Conservation (phyloP, 2,888 invertebrate genomes). For the Periphyllus acericola region DNA sequence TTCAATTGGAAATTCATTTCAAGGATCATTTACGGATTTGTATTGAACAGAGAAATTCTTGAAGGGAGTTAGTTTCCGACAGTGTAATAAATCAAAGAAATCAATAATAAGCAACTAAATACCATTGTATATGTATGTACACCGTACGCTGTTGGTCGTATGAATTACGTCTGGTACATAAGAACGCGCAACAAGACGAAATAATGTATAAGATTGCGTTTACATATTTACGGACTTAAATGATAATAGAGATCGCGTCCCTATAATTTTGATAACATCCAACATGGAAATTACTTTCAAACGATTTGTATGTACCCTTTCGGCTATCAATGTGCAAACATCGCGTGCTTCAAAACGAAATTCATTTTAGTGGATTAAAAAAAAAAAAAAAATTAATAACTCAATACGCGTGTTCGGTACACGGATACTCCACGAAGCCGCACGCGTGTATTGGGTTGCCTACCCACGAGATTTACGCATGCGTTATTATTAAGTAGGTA, state of each 20-base stretch:
- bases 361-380: background rate
- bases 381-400: background rate
- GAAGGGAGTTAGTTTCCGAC: background rate
- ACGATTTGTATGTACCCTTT: background rate
- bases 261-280: background rate
- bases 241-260: background rate
- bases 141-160: background rate
- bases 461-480: background rate
- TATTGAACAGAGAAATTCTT: background rate
- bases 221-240: background rate
- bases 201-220: background rate
- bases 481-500: background rate
- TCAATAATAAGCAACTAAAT: background rate
- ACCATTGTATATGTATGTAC: background rate
- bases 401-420: background rate
- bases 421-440: background rate
- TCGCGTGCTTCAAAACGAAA: too few relatives aligned
- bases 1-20: conserved; percentile 32
- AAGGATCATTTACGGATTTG: conserved; percentile 1
- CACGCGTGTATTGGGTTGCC: conserved; percentile 25
- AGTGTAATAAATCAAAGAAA: conserved; percentile 35
- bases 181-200: background rate
- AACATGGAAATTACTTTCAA: background rate
- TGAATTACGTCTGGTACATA: background rate
- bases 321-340: too few relatives aligned